These are phyloP conservation scores for Semnornis frantzii DNA, from an alignment of 2,113 vertebrate genomes.

Conservation along the genomic window DNA sequence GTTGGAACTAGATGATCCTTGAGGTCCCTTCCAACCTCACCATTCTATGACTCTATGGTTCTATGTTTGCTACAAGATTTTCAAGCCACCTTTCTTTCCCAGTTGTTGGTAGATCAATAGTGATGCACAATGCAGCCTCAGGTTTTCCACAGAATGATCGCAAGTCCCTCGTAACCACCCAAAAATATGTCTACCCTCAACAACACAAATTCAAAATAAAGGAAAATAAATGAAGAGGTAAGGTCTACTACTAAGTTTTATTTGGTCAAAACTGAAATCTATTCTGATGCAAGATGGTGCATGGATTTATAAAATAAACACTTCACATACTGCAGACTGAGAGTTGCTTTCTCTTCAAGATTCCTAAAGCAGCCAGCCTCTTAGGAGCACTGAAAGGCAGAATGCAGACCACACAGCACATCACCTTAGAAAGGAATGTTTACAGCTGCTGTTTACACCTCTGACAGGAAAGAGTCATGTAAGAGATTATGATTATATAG, in stretches of 20 bases:
- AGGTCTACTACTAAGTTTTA: background rate
- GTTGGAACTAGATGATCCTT: too few relatives aligned
- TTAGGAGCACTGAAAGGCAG: background rate
- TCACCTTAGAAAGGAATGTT: background rate
- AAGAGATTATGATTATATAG: background rate
- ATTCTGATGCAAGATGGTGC: background rate
- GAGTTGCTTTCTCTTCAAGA: background rate
- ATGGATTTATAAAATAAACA: background rate
- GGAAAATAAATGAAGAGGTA: background rate
- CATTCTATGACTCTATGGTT: too few relatives aligned
- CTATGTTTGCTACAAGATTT: background rate
- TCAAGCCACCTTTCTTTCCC: background rate
- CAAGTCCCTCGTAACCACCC: background rate
- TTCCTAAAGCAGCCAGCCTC: background rate
- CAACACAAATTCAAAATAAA: background rate
- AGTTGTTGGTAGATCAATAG: slow-evolving; percentile 17
- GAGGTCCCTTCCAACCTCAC: too few relatives aligned
- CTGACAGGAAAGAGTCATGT: background rate
- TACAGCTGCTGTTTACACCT: background rate
- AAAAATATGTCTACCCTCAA: background rate
- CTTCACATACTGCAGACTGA: background rate
- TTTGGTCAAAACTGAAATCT: background rate
- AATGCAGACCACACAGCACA: background rate
- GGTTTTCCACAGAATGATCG: background rate
- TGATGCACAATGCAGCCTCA: background rate